Conservation (phyloP, 2,888 invertebrate species). For the Phyto melanocephala region DNA sequence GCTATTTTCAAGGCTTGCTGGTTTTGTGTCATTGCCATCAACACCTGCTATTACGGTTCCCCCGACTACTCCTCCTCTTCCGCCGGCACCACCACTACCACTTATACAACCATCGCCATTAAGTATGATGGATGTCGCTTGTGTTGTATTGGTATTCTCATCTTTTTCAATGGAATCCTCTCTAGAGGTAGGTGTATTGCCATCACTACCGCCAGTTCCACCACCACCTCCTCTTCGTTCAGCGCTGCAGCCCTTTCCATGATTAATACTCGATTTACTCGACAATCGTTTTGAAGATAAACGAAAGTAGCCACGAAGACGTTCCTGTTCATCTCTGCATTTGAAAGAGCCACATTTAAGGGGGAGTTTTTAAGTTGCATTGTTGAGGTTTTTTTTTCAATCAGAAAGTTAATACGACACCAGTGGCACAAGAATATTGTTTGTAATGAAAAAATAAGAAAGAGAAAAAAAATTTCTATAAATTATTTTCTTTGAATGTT, state of each 20-base stretch:
- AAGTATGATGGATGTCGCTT: conserved; percentile 71
- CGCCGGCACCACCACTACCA: background rate
- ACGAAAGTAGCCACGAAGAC: conserved; percentile 81
- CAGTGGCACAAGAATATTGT: background rate
- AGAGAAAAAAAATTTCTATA: conserved; percentile 10
- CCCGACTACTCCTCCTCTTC: background rate
- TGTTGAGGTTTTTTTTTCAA: background rate
- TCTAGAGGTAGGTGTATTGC: conserved; percentile 73
- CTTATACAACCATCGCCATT: conserved; percentile 64
- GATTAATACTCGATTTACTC: conserved; percentile 70
- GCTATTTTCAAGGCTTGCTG: conserved; percentile 37
- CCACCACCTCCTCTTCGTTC: conserved; percentile 65
- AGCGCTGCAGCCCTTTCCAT: conserved; percentile 20
- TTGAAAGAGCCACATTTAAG: background rate
- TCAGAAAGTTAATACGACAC: background rate
- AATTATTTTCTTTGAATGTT: background rate
- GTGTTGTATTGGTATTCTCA: conserved; percentile 73
- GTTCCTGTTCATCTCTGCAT: conserved; percentile 81
- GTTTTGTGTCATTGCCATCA: conserved; percentile 25
- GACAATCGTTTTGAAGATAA: conserved; percentile 79
- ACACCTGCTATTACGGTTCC: background rate
- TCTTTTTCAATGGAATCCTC: conserved; percentile 76
- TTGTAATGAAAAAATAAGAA: background rate
- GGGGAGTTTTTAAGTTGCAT: background rate
- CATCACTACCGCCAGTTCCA: conserved; percentile 36